Evolutionary conservation across 2,797 vertebrate species (phyloP), one percentile per base, ranked within the genome.

Genomic region (Ibycter americanus): DNA sequence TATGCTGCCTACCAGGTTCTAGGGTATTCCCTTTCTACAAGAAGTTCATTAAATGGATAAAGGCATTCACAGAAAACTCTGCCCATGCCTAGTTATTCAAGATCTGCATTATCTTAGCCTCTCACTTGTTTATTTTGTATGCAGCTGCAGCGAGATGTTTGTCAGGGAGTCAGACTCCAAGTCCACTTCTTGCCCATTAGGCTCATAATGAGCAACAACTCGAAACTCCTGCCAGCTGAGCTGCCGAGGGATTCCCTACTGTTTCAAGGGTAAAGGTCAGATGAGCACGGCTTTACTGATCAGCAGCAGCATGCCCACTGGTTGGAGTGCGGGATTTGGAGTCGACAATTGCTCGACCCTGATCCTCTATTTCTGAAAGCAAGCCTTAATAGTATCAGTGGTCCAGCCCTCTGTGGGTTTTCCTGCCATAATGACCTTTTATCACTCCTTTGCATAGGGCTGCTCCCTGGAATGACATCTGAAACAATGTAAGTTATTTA

Each of bases 51-150:
- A 93, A 92, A 88, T 49, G 42, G 86, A 88, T 77, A 88, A 91
- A 96, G 29, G 55, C 89, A 90, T 94, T 94, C 87, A 62, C n/a
- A 80, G 22, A 78, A 92, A 94, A 84, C 34, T 88, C 79, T 79
- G 89, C 76, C 79, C 46, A 59, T 85, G 52, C 44, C 81, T 85
- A 92, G 78, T 94, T 94, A 93, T 83, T 80, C 89, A 76, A 78
- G 49, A 91, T 83, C 68, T 88, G 51, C 89, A 78, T 86, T 93
- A 91, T 86, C 76, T 94, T 68, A 83, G 76, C 68, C 59, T 83
- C 87, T 87, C 51, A 26, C 65, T 93, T 86, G 44, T 91, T 93
- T 96, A 78, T 88, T 89, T 83, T 81, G 36, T 46, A 79, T 90
- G 87, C 94, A 96, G 82, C 90, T 96, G 76, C 72, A 86, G 61